Evolutionary conservation across 2,797 vertebrate species (phyloP).

Genomic region (Cyclura pinguis): DNA sequence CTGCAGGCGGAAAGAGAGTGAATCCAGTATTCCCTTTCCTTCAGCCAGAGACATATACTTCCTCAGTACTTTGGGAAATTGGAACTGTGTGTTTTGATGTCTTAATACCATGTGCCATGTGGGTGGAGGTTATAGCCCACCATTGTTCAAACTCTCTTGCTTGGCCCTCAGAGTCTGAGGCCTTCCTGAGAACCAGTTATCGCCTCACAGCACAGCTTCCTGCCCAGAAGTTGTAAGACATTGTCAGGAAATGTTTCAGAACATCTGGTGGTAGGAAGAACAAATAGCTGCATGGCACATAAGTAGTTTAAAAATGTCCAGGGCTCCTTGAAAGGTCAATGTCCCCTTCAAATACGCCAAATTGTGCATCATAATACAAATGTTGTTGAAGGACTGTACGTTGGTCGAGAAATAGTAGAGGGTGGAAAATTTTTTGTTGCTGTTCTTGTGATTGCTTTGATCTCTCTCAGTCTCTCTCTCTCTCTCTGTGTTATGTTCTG

Average conservation of each 20-base stretch:
- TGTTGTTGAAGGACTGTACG: neutral
- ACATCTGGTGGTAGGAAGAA: conserved; percentile 29
- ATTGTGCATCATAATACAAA: neutral
- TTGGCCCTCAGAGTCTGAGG: neutral
- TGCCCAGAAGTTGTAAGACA: conserved; percentile 61
- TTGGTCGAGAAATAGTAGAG: neutral
- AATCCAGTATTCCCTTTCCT: neutral
- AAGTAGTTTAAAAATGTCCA: conserved; percentile 65
- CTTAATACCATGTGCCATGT: neutral
- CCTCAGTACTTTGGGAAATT: neutral
- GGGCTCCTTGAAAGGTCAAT: neutral
- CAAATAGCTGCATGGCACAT: conserved; percentile 21
- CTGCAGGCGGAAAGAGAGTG: neutral
- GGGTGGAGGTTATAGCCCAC: neutral
- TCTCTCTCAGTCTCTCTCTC: neutral
- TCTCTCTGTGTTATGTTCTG: neutral
- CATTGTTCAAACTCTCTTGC: conserved; percentile 24
- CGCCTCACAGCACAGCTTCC: conserved; percentile 65
- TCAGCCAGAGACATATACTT: neutral
- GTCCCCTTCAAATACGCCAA: neutral
- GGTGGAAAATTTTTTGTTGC: neutral
- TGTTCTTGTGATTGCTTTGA: neutral
- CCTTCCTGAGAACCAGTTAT: conserved; percentile 40
- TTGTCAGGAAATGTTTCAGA: conserved; percentile 53
- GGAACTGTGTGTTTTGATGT: neutral